phyloP scores from a whole-genome alignment of 2,797 vertebrate genomes.

The Mus spretus region DNA sequence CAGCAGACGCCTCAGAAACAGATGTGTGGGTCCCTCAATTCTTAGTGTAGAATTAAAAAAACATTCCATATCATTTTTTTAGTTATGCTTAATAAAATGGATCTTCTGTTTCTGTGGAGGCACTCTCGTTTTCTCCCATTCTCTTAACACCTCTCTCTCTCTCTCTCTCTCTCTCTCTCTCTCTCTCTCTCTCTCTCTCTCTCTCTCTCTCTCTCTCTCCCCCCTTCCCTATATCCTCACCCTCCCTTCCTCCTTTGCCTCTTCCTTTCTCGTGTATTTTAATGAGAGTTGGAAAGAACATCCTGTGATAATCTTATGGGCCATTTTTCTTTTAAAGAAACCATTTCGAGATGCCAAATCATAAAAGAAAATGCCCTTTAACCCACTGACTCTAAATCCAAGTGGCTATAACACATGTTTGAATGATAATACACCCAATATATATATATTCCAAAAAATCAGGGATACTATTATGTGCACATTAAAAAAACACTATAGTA shows the following conservation, averaged over 20 bases:
- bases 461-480: background rate
- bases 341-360: constrained; percentile 27
- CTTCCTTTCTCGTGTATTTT: background rate
- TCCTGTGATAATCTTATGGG: background rate
- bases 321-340: constrained; percentile 34
- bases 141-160: no score
- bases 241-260: background rate
- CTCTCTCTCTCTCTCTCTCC: no score
- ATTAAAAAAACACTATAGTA: background rate
- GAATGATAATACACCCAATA: background rate
- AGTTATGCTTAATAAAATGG: background rate
- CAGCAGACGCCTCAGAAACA: accelerated
- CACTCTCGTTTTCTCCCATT: background rate
- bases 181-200: no score
- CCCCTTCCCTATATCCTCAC: background rate
- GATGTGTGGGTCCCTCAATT: accelerated
- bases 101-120: background rate
- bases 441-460: background rate
- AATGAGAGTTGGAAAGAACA: constrained; percentile 14
- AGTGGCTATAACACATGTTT: background rate
- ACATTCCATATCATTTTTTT: background rate
- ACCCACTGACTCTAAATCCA: background rate
- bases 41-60: background rate
- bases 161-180: no score
- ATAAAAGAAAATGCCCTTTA: constrained; percentile 35